phyloP scores from a whole-genome alignment of 2,888 invertebrate species.

The Biston stratarius region DNA sequence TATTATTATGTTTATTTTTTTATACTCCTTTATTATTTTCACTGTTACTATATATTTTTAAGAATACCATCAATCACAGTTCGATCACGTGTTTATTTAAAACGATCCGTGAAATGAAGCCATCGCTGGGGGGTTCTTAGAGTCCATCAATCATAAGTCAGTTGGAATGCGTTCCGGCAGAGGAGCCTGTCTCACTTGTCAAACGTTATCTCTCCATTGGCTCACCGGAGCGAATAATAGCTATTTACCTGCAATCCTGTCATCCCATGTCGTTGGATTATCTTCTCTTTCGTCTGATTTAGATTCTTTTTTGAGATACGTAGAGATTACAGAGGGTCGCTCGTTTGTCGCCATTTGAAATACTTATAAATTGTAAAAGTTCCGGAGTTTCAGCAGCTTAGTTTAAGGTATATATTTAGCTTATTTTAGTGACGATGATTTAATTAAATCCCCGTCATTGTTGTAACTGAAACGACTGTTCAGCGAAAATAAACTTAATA shows the following conservation, averaged over 20 bases:
- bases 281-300: conserved; percentile 68
- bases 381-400: not conserved
- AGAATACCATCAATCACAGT: conserved; percentile 54
- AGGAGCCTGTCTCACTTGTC: conserved; percentile 75
- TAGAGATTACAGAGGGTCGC: conserved; percentile 66
- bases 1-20: too few species aligned
- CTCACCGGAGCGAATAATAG: conserved; percentile 82
- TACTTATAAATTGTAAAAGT: conserved; percentile 10
- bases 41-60: not conserved
- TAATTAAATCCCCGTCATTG: too few species aligned
- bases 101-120: conserved; percentile 76
- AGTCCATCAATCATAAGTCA: conserved; percentile 75
- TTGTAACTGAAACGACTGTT: too few species aligned
- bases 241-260: conserved; percentile 76
- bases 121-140: conserved; percentile 60
- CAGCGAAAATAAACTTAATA: too few species aligned
- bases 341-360: conserved; percentile 39
- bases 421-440: too few species aligned
- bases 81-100: conserved; percentile 63
- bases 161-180: conserved; percentile 49
- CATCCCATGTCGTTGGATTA: conserved; percentile 69
- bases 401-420: too few species aligned
- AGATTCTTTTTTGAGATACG: conserved; percentile 72
- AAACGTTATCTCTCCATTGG: conserved; percentile 73
- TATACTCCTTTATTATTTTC: not conserved